phyloP scores from a whole-genome alignment of 2,888 invertebrate species.

The Baccha elongata region DNA sequence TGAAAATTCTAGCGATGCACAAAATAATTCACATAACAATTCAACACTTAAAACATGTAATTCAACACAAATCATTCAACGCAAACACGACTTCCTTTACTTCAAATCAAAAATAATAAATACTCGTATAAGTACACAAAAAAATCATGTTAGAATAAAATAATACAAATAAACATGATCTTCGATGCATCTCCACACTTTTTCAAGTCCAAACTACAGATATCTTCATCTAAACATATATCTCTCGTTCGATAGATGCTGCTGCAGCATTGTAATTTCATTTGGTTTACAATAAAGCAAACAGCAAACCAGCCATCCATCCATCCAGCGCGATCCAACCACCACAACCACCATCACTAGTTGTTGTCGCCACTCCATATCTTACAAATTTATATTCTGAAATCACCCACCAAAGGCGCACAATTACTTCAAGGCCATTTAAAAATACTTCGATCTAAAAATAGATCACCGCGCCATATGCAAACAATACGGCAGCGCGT shows the following conservation, averaged over 20 bases:
- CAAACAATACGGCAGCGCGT: conserved; percentile 62
- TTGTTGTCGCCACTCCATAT: conserved; percentile 53
- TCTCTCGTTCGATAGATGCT: conserved; percentile 39
- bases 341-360: conserved; percentile 37
- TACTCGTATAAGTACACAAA: not conserved
- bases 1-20: too few species aligned
- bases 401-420: conserved; percentile 72
- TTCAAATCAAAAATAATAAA: conserved; percentile 10
- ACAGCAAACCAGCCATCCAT: conserved; percentile 4
- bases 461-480: conserved; percentile 76
- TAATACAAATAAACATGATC: conserved; percentile 28
- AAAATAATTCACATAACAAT: too few species aligned
- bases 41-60: conserved; percentile 30
- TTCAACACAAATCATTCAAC: conserved; percentile 34
- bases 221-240: not conserved
- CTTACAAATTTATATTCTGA: conserved; percentile 70
- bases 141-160: too few species aligned
- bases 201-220: conserved; percentile 20
- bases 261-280: conserved; percentile 45
- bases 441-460: conserved; percentile 79
- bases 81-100: not conserved
- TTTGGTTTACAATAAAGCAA: conserved; percentile 51
- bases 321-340: conserved; percentile 20
- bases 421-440: conserved; percentile 78
- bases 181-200: conserved; percentile 40